Evolutionary conservation across 2,113 vertebrate genomes (phyloP).

Genomic region (Forbesichthys papilliferus): DNA sequence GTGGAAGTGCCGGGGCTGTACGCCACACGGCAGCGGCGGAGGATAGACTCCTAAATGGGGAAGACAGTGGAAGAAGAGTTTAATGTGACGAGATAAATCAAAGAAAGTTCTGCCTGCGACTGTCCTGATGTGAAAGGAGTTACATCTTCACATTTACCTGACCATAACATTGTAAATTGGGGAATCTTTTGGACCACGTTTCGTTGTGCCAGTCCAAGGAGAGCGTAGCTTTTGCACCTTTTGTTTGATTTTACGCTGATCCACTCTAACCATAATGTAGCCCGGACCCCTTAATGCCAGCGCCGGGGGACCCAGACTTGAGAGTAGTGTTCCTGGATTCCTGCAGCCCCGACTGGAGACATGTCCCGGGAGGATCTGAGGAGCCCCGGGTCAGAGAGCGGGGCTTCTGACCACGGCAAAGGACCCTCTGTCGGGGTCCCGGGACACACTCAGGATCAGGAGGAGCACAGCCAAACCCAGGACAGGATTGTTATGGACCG

Average conservation of each 20-base stretch:
- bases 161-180: no score
- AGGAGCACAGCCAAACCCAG: conserved; percentile 33
- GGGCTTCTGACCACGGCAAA: conserved; percentile 17
- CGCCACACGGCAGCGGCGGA: neutral
- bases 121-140: no score
- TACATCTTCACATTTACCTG: neutral
- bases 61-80: neutral
- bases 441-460: conserved; percentile 26
- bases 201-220: no score
- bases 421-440: conserved; percentile 19
- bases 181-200: no score
- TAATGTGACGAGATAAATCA: no score
- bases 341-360: conserved; percentile 18
- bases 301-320: neutral
- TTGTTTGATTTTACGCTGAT: no score
- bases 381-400: conserved; percentile 37
- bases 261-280: no score
- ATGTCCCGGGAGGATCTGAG: conserved; percentile 73
- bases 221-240: no score
- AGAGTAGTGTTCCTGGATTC: conserved; percentile 12
- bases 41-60: neutral
- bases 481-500: conserved; percentile 73
- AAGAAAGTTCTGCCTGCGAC: no score
- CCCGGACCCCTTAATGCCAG: no score
- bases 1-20: conserved; percentile 40